phyloP scores from a whole-genome alignment of 2,888 invertebrate species.

The Platypus cylindrus region DNA sequence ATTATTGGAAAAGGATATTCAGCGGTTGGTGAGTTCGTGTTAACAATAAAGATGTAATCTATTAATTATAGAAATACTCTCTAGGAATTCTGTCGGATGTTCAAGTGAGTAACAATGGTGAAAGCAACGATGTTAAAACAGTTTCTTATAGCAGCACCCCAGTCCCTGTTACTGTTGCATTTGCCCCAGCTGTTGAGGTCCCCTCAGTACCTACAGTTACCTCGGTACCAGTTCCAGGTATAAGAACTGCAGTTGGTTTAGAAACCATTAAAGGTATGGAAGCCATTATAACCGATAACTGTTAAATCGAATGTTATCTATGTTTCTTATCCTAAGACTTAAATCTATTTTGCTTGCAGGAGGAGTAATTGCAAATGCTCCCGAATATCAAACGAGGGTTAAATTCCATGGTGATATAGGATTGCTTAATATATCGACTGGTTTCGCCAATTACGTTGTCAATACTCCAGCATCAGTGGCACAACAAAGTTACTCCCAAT shows the following conservation, averaged over 20 bases:
- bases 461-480: conserved; percentile 15
- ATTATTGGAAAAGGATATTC: conserved; percentile 30
- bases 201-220: conserved; percentile 24
- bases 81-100: conserved; percentile 16
- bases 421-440: conserved; percentile 16
- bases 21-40: conserved; percentile 21
- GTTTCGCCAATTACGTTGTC: conserved; percentile 18
- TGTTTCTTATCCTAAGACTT: no score
- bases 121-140: conserved; percentile 12
- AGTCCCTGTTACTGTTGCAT: conserved; percentile 17
- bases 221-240: conserved; percentile 24
- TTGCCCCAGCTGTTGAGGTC: conserved; percentile 19
- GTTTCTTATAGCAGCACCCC: conserved; percentile 19
- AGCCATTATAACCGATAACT: no score
- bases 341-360: conserved; percentile 10
- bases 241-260: conserved; percentile 21
- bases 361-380: conserved; percentile 30
- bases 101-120: conserved; percentile 22
- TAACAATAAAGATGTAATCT: neutral
- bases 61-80: conserved; percentile 2
- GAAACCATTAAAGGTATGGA: conserved; percentile 21
- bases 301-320: no score
- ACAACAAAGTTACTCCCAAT: conserved; percentile 8
- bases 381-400: conserved; percentile 29
- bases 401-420: conserved; percentile 13